Evolutionary conservation across 1,140 invertebrate genomes (phyloP), one percentile per base, ranked within the genome.

Genomic region (Diorhabda elongata): DNA sequence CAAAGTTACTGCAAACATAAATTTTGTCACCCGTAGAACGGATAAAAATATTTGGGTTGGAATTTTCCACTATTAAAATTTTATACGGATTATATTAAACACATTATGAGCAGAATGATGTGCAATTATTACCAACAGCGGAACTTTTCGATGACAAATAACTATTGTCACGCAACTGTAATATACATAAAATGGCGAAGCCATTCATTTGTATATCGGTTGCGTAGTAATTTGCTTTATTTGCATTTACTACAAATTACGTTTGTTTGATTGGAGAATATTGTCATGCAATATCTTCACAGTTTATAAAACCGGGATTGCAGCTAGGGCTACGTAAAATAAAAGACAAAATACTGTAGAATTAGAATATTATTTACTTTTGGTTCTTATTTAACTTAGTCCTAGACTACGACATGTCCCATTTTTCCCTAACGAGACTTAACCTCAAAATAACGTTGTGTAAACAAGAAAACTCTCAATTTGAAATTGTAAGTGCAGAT

Each of bases 61-160:
- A 52, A 52, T 52, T 52, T 52, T 52, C 47, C 47, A 52, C 47
- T n/a, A 52, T 52, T 52, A 52, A 52, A 52, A 52, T 52, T 52
- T 52, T 52, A 52, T 52, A 52, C 47, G 47, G 47, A 52, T 52
- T 52, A 52, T 52, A 52, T 52, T 52, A 52, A 52, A 52, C 47
- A 52, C 47, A 52, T 52, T 52, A 52, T 52, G n/a, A 52, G 47
- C 47, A 52, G 47, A 52, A 52, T 52, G 47, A 52, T 52, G n/a
- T 52, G 47, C 3, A 52, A 52, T 52, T 52, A 52, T 52, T 52
- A n/a, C 47, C 6, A 52, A 8, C 47, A n/a, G 47, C 3, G 6
- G 47, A n/a, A 52, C 26, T 52, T n/a, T 52, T 52, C 47, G 47
- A 52, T 52, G 47, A 52, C 47, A 52, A 52, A 52, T 52, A 52